Evolutionary conservation across 2,797 vertebrate genomes (phyloP), one percentile per base, ranked within the genome.

Genomic region (Rhabdomys pumilio): DNA sequence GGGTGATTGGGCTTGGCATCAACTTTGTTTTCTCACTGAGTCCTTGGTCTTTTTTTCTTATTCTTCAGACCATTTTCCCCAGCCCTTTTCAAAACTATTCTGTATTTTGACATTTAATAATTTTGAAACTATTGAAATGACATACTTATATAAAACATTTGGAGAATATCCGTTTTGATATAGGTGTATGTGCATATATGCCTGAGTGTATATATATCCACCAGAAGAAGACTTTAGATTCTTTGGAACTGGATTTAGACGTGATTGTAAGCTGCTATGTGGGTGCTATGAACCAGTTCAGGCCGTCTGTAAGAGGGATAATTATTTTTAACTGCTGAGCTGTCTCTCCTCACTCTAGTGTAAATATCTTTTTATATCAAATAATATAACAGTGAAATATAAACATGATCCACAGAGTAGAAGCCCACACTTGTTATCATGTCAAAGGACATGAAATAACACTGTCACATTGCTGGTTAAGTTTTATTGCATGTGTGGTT

Each of bases 341-440:
- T 13, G 22, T 15, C 44, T 69, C 44, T 53, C 12, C 13, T n/a
- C 6, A 12, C 31, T 3, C 10, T n/a, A 15, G 1, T 24, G 69
- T 50, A 69, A 53, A 4, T 50, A n/a, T 34, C 41, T 31, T 69
- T 50, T 53, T n/a, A 63, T 44, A 67, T 69, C 55, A 88, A 92
- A 44, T 44, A 69, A 84, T 41, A 67, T 22, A 93, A 61, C 2
- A 91, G 34, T 83, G 29, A 91, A 79, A 94, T 81, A 77, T 61
- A 92, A 82, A 44, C 44, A 14, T 22, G 38, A 73, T 61, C 4
- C 3, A 12, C n/a, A 63, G 72, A 94, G 89, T 38, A 81, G 3
- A 92, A 81, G 47, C 17, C 6, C 50, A 59, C 6, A 2, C 1
- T 87, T 75, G 63, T 80, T 81, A 24, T 83, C 59, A 26, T 38